phyloP scores from a whole-genome alignment of 2,888 invertebrate genomes.

The Geophilus truncorum region DNA sequence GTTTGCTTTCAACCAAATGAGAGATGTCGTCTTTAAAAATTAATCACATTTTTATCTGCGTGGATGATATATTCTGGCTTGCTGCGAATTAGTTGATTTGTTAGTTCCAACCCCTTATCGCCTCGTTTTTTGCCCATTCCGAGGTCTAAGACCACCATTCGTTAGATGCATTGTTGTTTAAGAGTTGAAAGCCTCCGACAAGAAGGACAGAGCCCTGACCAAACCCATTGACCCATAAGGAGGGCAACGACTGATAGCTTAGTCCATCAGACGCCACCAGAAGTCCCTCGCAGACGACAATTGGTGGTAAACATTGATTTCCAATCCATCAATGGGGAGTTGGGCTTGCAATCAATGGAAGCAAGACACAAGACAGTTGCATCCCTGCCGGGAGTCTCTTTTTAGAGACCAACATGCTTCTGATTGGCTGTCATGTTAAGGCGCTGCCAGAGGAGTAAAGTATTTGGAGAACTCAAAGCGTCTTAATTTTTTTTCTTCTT shows the following conservation, averaged over 20 bases:
- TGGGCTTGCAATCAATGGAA: not conserved
- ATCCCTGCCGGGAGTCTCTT: slow-evolving; percentile 2
- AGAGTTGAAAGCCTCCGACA: not conserved
- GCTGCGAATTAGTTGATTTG: not conserved
- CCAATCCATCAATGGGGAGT: slow-evolving; percentile 13
- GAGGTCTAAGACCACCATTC: not conserved
- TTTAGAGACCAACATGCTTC: slow-evolving; percentile 1
- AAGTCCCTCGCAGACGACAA: slow-evolving; percentile 2
- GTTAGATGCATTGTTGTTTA: not conserved
- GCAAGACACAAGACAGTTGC: not conserved
- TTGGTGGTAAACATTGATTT: slow-evolving; percentile 24
- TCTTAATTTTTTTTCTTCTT: not conserved
- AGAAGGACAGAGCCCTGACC: slow-evolving; percentile 3
- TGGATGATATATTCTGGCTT: not conserved
- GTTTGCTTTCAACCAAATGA: not conserved
- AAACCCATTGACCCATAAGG: slow-evolving; percentile 17
- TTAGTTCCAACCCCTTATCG: not conserved
- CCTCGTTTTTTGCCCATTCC: not conserved
- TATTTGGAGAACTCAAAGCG: not conserved
- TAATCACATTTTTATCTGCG: not conserved
- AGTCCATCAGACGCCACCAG: slow-evolving; percentile 24
- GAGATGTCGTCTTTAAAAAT: not conserved
- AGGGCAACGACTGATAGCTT: slow-evolving; percentile 21
- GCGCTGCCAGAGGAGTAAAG: not conserved
- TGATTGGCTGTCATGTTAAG: slow-evolving; percentile 21